Base-by-base conservation (phyloP, 2,797 vertebrate genomes). In the Silurus aristotelis region DNA sequence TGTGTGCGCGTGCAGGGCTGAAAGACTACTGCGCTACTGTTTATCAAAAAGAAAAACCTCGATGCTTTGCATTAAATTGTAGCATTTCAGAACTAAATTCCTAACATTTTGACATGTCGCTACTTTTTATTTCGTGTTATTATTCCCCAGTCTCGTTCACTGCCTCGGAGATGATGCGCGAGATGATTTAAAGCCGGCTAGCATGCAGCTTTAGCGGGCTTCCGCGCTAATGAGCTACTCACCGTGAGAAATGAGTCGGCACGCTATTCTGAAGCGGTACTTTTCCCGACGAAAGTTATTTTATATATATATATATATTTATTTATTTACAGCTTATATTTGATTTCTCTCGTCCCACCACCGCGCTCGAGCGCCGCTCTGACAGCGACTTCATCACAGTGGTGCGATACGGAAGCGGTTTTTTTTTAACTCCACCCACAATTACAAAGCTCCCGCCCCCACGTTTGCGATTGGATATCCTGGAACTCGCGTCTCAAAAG, bases 191-290 rank as follows among this genome's bases (percentile, higher is more conserved):
- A 60, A 60, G 27, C 76, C 31, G 20, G 76, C 20, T 79, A 46
- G n/a, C 13, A 64, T 46, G 22, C 38, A 80, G 43, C 60, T 38
- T 38, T 80, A 64, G 58, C 58, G 22, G 9, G 77, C 31, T 61
- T 20, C 75, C 22, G 19, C 20, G 75, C 19, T 66, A 66, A 55
- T 38, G 38, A 64, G 27, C 17, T 43, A 94, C 95, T 94, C 89
- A 96, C 95, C 95, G 89, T 91, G 92, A 87, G 92, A 93, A 87
- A 96, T 70, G 25, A 93, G 92, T 84, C 88, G 93, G 87, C 90
- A 93, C 89, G 95, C 92, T 93, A 95, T 96, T 87, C 92, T 95
- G 94, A 84, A 85, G 38, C 76, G 87, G 88, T 64, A 38, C 72
- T 83, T 85, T 83, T 85, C 46, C 48, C 48, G 38, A 80, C 5